Evolutionary conservation across 2,113 vertebrate species (phyloP).

Genomic region (Daphoenositta chrysoptera): DNA sequence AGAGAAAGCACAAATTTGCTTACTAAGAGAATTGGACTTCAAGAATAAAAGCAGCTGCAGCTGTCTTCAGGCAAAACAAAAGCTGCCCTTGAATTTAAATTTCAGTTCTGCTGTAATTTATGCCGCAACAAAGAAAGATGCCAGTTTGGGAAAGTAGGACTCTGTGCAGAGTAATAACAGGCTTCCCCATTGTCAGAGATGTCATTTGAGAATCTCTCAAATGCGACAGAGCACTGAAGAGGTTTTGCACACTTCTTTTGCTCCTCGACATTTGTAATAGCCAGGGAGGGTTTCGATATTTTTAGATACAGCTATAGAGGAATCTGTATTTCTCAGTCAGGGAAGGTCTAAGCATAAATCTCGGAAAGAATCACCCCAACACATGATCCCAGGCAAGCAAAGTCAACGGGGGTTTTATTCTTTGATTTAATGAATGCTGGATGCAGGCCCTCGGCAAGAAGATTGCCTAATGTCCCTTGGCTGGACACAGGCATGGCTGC

Average conservation of each 20-base stretch:
- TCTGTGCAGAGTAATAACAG: conserved; percentile 47
- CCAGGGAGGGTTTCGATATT: not conserved
- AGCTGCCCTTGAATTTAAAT: conserved; percentile 55
- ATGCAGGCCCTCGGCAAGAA: not conserved
- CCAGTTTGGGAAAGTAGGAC: conserved; percentile 51
- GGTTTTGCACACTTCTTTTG: not conserved
- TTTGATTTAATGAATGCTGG: not conserved
- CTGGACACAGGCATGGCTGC: not conserved
- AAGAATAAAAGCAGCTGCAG: conserved; percentile 51
- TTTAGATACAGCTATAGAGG: not conserved
- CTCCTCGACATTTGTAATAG: not conserved
- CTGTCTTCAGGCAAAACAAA: conserved; percentile 63
- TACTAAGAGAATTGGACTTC: conserved; percentile 47
- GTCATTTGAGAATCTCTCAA: not conserved
- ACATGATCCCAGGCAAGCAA: not conserved
- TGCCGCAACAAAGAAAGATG: conserved; percentile 34
- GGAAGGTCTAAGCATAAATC: not conserved
- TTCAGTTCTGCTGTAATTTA: conserved; percentile 41
- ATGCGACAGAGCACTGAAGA: conserved; percentile 2
- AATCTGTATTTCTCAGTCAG: not conserved
- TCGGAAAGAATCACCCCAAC: not conserved
- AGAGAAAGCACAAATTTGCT: conserved; percentile 29
- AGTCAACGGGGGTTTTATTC: not conserved
- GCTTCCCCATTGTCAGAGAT: conserved; percentile 56
- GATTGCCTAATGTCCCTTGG: not conserved